phyloP scores from a whole-genome alignment of 2,888 invertebrate genomes.

The Biston betularia region DNA sequence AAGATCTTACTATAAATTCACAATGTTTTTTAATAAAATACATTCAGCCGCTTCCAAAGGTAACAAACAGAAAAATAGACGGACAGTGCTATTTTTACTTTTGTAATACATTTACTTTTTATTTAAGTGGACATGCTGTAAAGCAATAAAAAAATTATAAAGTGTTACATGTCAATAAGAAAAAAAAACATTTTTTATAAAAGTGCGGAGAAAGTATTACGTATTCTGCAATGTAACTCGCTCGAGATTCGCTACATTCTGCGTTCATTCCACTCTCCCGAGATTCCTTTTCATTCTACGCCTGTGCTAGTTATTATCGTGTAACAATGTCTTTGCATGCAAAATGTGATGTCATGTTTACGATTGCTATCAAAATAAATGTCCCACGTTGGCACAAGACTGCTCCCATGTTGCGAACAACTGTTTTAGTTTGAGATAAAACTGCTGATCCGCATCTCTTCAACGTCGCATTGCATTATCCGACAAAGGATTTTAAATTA shows the following conservation, averaged over 20 bases:
- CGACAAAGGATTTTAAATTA: background rate
- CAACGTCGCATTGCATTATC: slow-evolving; percentile 1
- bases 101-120: too few species aligned
- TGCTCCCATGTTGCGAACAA: slow-evolving; percentile 37
- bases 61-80: too few species aligned
- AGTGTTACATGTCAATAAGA: background rate
- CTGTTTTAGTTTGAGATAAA: slow-evolving; percentile 48
- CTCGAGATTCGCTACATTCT: slow-evolving; percentile 10
- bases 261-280: slow-evolving; percentile 6
- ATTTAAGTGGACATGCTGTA: too few species aligned
- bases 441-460: slow-evolving; percentile 48
- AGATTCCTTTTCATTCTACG: slow-evolving; percentile 18
- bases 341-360: slow-evolving; percentile 27
- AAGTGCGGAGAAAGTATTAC: slow-evolving; percentile 17
- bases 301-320: slow-evolving; percentile 26
- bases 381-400: slow-evolving; percentile 34
- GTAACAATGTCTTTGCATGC: slow-evolving; percentile 22
- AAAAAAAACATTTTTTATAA: too few species aligned
- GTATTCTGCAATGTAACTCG: slow-evolving; percentile 7
- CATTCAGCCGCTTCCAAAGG: too few species aligned
- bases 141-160: background rate
- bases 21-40: too few species aligned
- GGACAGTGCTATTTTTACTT: too few species aligned
- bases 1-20: too few species aligned
- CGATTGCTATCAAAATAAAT: slow-evolving; percentile 44